Evolutionary conservation across 1,140 invertebrate species (phyloP).

Genomic region (Heliconius hermathena): DNA sequence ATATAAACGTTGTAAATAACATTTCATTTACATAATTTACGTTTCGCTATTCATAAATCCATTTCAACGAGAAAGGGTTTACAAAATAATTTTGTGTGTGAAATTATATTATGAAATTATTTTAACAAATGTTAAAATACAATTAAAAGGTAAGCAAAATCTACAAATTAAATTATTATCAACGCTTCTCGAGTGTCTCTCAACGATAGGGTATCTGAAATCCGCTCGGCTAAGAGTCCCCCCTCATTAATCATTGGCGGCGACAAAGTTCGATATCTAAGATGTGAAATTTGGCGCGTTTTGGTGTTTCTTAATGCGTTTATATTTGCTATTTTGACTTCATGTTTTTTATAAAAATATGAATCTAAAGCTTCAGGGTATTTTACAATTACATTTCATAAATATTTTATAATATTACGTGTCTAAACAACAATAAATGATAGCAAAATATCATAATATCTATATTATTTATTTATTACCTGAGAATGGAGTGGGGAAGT

Average conservation of each 20-base stretch:
- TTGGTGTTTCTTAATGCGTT: not conserved
- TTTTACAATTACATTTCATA: no score
- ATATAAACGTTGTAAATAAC: no score
- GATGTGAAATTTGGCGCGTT: not conserved
- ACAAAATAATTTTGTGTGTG: not conserved
- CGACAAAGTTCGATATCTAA: not conserved
- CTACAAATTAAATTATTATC: not conserved
- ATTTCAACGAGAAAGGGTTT: not conserved
- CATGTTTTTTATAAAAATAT: not conserved
- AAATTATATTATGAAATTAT: not conserved
- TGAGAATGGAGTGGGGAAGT: no score
- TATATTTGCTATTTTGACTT: not conserved
- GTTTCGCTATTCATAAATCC: no score
- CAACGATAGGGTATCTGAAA: conserved; percentile 5
- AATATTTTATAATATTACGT: no score
- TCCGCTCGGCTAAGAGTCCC: conserved; percentile 6
- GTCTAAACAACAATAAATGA: no score
- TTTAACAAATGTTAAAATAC: not conserved
- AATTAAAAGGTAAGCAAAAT: not conserved
- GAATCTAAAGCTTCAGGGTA: no score
- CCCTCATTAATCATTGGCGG: conserved; percentile 9
- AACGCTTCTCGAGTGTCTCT: conserved; percentile 7
- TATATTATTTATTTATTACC: no score
- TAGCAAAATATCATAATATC: no score
- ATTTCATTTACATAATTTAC: no score